Base-by-base conservation (phyloP, 2,113 vertebrate genomes). In the Onychorhynchus coronatus region DNA sequence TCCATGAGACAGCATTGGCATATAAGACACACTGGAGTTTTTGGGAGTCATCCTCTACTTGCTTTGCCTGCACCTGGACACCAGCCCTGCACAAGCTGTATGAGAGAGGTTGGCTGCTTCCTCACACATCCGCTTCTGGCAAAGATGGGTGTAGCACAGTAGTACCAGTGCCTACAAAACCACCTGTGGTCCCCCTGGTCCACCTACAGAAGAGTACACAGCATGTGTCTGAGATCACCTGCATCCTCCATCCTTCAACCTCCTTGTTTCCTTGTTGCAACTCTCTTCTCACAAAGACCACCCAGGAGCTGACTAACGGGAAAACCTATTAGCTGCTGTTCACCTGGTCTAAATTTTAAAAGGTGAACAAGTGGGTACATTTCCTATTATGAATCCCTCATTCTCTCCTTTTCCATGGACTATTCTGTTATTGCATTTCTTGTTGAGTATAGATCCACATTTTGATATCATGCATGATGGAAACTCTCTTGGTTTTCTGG, bases 401-500 rank as follows among this genome's bases (percentile, higher is more conserved):
- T 16, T 41, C 58, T 91, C 42, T 71, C 25, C 53, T 37, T 42
- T 50, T 85, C 71, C 46, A 62, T 2, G 5, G 47, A 39, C 59
- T 79, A 62, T 28, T 67, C 72, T 50, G 28, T 89, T 94, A 92
- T 89, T 93, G 28, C n/a, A 37, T 88, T 96, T 95, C 77, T 92
- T 75, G 68, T 85, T 92, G 88, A 94, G 61, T 84, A 91, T 6
- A 92, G 91, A 93, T 50, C 53, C 72, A 37, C 74, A 31, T 90
- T 93, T 71, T 91, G 82, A 96, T 88, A 91, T 13, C 59, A 75
- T 7, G 2, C 35, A 53, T 28, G 41, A 37, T 67, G 52, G 65
- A 92, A 96, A 89, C 70, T 88, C 81, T 95, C 95, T 93, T 79
- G 65, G 55, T 73, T 97, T 88, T 97, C 97, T 98, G 97, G 97